Conservation (phyloP, 2,113 vertebrate species). For the Bettongia penicillata region DNA sequence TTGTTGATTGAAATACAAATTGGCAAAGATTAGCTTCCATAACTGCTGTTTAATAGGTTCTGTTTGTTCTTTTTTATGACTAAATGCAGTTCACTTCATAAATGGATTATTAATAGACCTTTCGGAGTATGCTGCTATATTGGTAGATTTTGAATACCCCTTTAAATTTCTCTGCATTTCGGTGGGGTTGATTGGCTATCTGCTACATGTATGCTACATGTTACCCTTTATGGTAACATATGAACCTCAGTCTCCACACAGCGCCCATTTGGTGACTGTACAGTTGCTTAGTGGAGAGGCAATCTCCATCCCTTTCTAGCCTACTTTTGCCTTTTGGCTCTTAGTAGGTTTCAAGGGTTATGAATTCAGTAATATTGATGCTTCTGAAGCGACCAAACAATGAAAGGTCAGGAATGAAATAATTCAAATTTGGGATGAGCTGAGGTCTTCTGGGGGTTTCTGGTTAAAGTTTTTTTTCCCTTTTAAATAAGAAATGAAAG, state of each 20-base stretch:
- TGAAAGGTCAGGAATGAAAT: constrained; percentile 43
- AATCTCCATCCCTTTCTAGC: background rate
- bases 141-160: background rate
- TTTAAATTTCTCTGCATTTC: background rate
- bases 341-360: background rate
- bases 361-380: constrained; percentile 29
- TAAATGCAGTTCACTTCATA: background rate
- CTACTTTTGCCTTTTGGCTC: background rate
- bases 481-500: background rate
- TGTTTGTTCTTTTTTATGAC: background rate
- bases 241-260: background rate
- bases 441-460: background rate
- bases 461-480: constrained; percentile 8
- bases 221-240: background rate
- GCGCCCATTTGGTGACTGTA: background rate
- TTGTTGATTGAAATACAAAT: background rate
- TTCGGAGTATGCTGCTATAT: background rate
- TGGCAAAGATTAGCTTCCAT: background rate
- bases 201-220: background rate
- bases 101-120: background rate
- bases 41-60: background rate
- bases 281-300: background rate
- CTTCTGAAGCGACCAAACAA: constrained; percentile 33
- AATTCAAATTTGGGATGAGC: background rate
- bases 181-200: background rate